phyloP scores from a whole-genome alignment of 2,113 vertebrate genomes.

The Arizona elegans region DNA sequence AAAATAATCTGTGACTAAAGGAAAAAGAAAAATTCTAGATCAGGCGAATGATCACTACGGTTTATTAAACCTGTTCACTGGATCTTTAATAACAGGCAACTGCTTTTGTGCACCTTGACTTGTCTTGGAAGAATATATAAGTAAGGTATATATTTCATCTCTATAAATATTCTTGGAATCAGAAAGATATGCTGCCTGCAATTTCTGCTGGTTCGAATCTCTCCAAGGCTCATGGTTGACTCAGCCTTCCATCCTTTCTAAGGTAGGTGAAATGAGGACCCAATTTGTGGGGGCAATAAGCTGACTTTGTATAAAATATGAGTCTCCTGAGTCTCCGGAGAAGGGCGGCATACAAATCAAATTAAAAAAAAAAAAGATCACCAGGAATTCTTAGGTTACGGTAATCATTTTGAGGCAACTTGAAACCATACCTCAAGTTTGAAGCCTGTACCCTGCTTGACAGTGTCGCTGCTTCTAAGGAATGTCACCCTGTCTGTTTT shows the following conservation, averaged over 20 bases:
- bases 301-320: too few species aligned
- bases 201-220: too few species aligned
- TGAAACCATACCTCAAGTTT: neutral
- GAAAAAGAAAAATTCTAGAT: neutral
- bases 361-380: too few species aligned
- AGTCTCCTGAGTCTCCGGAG: too few species aligned
- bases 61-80: neutral
- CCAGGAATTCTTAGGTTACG: neutral
- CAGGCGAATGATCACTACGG: neutral
- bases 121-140: neutral
- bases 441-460: neutral
- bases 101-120: neutral
- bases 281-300: too few species aligned
- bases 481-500: neutral
- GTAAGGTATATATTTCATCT: neutral
- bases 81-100: neutral
- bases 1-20: neutral
- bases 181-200: neutral
- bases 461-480: neutral
- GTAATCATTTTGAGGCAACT: neutral
- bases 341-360: too few species aligned
- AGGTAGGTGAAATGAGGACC: too few species aligned
- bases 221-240: too few species aligned
- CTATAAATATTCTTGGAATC: neutral
- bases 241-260: too few species aligned